Base-by-base conservation (phyloP, 2,797 vertebrate species). In the Rhinella marina region DNA sequence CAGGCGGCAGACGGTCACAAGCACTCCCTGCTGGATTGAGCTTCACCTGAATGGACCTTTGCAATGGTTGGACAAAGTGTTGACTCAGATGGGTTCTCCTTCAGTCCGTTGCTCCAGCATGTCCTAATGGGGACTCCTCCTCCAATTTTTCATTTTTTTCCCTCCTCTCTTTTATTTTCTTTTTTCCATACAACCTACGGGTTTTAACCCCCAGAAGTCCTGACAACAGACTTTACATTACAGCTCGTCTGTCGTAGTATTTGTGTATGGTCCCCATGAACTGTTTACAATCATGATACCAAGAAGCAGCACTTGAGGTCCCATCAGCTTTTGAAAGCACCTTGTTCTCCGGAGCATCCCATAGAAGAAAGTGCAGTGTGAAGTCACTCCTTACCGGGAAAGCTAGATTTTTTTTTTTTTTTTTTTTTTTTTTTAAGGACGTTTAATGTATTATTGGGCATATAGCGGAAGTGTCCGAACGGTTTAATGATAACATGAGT, bases 11-110 rank as follows among this genome's bases (percentile, higher is more conserved):
- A 99, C 98, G 0, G 98, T 99, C 86, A 99, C 98, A 88, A 99
- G 98, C 96, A 99, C 98, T 91, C 98, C 98, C 59, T 99, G 98
- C 93, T 99, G 98, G 98, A 99, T 99, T 80, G 98, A 99, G 90
- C 96, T 99, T 86, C 98, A 99, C 90, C 96, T 99, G 95, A 99
- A 99, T 0, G 97, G 98, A 91, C 98, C 98, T 89, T 96, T 99
- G 91, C 98, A 99, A 87, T 99, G 98, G 98, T 90, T 99, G 96
- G 98, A 99, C 94, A 99, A 99, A 95, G 98, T 99, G 91, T 94
- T 99, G 95, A 99, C 98, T 95, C 98, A 99, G 93, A 99, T 99
- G 98, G 98, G 98, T 76, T 99, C 98, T n/a, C 98, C 98, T 72
- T 98, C 97, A 90, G 98, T 98, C 90, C 98, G 98, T 91, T 99